Conservation (phyloP, 2,113 vertebrate genomes). For the Meleagris gallopavo region DNA sequence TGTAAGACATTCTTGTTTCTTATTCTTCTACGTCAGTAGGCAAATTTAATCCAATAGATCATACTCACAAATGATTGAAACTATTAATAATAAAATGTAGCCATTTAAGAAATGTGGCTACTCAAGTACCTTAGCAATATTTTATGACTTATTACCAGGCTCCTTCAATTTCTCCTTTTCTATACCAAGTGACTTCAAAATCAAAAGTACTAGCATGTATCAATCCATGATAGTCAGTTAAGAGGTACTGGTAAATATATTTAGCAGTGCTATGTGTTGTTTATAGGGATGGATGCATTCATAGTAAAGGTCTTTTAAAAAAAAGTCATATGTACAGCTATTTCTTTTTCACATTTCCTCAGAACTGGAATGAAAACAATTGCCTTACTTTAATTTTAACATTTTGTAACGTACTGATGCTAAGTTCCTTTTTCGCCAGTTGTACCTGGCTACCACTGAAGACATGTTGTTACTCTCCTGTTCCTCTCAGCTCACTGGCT, state of each 20-base stretch:
- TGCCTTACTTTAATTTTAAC: background rate
- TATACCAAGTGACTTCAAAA: background rate
- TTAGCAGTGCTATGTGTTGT: background rate
- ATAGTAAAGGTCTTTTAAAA: background rate
- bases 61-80: background rate
- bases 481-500: slow-evolving; percentile 1
- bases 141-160: background rate
- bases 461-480: background rate
- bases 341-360: background rate
- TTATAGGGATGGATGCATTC: background rate
- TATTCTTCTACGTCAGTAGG: background rate
- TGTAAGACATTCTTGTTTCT: background rate
- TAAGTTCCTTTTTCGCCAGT: background rate
- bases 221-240: background rate
- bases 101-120: background rate
- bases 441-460: background rate
- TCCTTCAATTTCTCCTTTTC: background rate
- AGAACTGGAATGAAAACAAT: background rate
- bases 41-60: background rate
- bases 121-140: background rate
- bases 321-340: background rate
- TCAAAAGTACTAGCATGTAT: slow-evolving; percentile 5
- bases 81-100: background rate
- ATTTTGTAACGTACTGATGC: background rate
- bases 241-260: background rate